Evolutionary conservation across 2,888 invertebrate genomes (phyloP).

Genomic region (Synergus laeviventris): DNA sequence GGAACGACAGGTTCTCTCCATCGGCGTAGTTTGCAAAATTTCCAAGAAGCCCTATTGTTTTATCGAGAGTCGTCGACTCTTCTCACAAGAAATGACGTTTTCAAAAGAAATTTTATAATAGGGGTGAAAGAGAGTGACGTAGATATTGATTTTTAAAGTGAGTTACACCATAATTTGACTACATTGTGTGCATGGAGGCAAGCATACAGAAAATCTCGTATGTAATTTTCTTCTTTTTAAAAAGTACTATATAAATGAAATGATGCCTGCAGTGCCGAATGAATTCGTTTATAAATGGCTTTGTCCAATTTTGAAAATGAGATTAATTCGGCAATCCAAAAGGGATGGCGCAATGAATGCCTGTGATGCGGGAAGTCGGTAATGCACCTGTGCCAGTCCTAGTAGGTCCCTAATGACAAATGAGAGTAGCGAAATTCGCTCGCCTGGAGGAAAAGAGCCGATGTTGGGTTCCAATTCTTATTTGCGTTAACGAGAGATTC

Average conservation of each 20-base stretch:
- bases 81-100: conserved; percentile 17
- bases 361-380: conserved; percentile 27
- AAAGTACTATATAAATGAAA: neutral
- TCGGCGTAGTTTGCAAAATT: conserved; percentile 39
- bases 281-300: conserved; percentile 44
- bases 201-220: too few species aligned
- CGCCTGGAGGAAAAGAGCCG: conserved; percentile 33
- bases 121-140: neutral
- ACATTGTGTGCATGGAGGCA: too few species aligned
- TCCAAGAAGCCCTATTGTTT: conserved; percentile 33
- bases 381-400: conserved; percentile 40
- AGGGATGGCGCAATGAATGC: conserved; percentile 21
- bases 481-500: conserved; percentile 50
- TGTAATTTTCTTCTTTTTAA: too few species aligned
- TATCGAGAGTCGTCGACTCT: conserved; percentile 26
- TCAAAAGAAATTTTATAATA: conserved; percentile 5
- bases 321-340: conserved; percentile 43
- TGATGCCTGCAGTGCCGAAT: conserved; percentile 23
- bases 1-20: conserved; percentile 52
- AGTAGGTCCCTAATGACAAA: conserved; percentile 45
- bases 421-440: conserved; percentile 43
- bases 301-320: conserved; percentile 46
- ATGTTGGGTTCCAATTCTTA: conserved; percentile 38
- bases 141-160: neutral
- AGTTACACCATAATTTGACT: too few species aligned